These are phyloP conservation scores for Camponotus pennsylvanicus DNA, from an alignment of 1,140 invertebrate species.

Conservation along the genomic window DNA sequence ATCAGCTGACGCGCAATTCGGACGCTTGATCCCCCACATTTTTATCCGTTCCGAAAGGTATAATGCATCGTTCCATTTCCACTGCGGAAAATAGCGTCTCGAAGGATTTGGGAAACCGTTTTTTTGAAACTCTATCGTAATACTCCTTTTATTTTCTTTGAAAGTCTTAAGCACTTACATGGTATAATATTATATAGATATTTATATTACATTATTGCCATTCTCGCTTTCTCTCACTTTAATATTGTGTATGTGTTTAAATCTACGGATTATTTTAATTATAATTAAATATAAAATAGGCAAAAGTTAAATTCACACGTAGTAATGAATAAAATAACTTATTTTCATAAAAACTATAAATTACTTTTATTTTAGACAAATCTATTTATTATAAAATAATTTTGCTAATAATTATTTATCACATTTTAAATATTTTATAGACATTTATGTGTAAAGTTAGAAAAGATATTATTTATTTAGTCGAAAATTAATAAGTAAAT, in stretches of 20 bases:
- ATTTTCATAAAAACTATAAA: background rate
- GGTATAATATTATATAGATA: background rate
- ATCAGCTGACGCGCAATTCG: conserved; percentile 62
- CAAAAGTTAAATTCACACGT: background rate
- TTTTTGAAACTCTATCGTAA: conserved; percentile 29
- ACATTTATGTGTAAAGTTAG: background rate
- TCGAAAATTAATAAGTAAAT: background rate
- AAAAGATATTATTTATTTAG: background rate
- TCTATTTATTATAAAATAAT: background rate
- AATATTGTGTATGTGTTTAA: background rate
- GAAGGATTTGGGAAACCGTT: conserved; percentile 16
- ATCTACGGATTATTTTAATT: background rate
- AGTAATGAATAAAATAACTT: background rate
- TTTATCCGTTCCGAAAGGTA: conserved; percentile 53
- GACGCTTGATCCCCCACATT: conserved; percentile 51
- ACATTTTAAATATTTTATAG: background rate
- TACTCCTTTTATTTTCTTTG: conserved; percentile 12
- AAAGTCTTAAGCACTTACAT: conserved; percentile 1
- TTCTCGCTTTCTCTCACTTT: background rate
- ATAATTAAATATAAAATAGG: background rate
- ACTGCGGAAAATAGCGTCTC: conserved; percentile 1
- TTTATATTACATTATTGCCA: background rate
- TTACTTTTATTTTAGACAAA: background rate
- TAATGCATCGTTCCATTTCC: conserved; percentile 57
- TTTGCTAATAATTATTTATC: background rate